Conservation (phyloP, 1,140 invertebrate genomes). For the Drosophila santomea region DNA sequence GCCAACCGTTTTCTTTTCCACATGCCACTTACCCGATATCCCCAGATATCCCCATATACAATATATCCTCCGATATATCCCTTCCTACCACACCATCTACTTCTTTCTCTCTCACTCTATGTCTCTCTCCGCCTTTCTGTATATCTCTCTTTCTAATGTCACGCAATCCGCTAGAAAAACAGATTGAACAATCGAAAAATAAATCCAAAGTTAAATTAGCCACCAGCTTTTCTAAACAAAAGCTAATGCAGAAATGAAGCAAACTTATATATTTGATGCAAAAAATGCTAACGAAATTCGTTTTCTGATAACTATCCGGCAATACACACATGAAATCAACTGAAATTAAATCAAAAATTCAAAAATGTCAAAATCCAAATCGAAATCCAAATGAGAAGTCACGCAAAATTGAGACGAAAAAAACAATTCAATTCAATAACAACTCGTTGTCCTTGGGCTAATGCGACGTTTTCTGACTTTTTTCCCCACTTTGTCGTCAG, state of each 20-base stretch:
- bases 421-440: constrained; percentile 45
- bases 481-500: constrained; percentile 84
- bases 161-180: constrained; percentile 33
- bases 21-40: constrained; percentile 13
- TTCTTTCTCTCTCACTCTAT: constrained; percentile 22
- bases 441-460: constrained; percentile 84
- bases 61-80: background rate
- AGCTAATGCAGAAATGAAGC: constrained; percentile 28
- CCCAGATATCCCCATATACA: too few relatives aligned
- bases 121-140: constrained; percentile 11
- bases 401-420: constrained; percentile 51
- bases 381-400: constrained; percentile 14
- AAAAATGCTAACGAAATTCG: constrained; percentile 76
- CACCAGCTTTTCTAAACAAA: constrained; percentile 30
- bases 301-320: constrained; percentile 42
- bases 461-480: constrained; percentile 85
- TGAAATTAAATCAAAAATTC: constrained; percentile 9
- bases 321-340: constrained; percentile 19
- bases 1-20: constrained; percentile 42
- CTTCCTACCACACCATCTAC: background rate
- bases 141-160: constrained; percentile 33
- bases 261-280: constrained; percentile 76
- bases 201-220: constrained; percentile 78
- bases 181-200: constrained; percentile 57
- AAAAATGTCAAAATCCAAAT: constrained; percentile 34